Percentiles rank a stretch among this genome's conserved stretches.
Conservation (phyloP, 2,888 invertebrate genomes). For the Leptinotarsa peninsularis region DNA sequence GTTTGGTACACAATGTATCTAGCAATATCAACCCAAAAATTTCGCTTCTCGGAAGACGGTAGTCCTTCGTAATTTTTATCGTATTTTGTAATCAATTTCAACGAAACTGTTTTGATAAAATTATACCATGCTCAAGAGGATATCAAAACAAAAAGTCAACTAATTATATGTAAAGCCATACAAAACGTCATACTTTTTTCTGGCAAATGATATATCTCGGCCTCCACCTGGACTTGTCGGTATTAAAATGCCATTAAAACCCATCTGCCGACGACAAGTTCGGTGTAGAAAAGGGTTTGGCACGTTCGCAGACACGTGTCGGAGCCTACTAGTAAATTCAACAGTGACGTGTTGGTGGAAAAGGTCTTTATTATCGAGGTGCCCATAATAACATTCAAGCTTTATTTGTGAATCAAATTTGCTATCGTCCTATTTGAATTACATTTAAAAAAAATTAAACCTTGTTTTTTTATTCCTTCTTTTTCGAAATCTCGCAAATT, state of each 20-base stretch:
- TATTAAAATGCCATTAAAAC: slow-evolving; percentile 51
- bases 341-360: slow-evolving; percentile 21
- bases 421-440: too few species aligned
- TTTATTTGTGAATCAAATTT: too few species aligned
- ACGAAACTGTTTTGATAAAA: slow-evolving; percentile 35
- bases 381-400: too few species aligned
- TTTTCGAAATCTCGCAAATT: too few species aligned
- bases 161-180: slow-evolving; percentile 41
- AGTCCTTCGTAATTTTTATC: not conserved
- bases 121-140: slow-evolving; percentile 34
- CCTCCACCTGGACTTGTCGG: slow-evolving; percentile 47
- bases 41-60: not conserved
- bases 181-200: slow-evolving; percentile 43
- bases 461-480: too few species aligned
- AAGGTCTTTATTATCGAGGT: too few species aligned
- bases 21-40: not conserved
- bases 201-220: slow-evolving; percentile 42
- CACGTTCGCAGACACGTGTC: slow-evolving; percentile 49
- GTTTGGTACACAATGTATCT: not conserved
- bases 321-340: slow-evolving; percentile 10
- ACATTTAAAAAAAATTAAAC: too few species aligned
- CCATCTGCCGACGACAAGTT: slow-evolving; percentile 47
- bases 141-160: slow-evolving; percentile 30
- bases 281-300: slow-evolving; percentile 48
- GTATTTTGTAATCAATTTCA: slow-evolving; percentile 26